These are phyloP conservation scores for Pollenia angustigena DNA, from an alignment of 2,888 invertebrate species.

Conservation along the genomic window DNA sequence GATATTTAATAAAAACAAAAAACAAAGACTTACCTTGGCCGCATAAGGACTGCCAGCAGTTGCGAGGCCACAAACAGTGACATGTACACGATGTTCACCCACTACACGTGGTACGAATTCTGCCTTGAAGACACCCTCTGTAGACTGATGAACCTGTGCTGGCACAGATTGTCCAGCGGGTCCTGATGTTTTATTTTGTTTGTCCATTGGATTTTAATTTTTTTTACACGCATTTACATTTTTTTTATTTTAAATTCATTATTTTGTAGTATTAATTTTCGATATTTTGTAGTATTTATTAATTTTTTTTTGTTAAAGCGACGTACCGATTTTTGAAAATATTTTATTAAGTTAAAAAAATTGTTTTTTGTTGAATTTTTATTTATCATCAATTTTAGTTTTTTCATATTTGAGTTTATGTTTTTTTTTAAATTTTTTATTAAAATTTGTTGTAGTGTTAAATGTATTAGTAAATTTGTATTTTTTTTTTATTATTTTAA, in stretches of 20 bases:
- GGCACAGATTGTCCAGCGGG: slow-evolving; percentile 96
- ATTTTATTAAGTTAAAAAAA: slow-evolving; percentile 51
- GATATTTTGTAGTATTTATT: slow-evolving; percentile 50
- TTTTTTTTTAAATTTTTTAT: slow-evolving; percentile 40
- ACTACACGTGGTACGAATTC: slow-evolving; percentile 96
- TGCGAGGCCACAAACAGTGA: slow-evolving; percentile 91
- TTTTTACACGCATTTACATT: slow-evolving; percentile 45
- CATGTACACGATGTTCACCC: slow-evolving; percentile 95
- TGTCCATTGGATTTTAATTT: slow-evolving; percentile 63
- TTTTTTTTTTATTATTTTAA: slow-evolving; percentile 43
- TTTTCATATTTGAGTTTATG: slow-evolving; percentile 11
- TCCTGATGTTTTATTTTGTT: slow-evolving; percentile 85
- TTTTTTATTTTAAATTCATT: slow-evolving; percentile 39
- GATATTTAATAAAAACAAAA: neutral
- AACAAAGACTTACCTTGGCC: slow-evolving; percentile 89
- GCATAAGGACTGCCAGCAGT: slow-evolving; percentile 97
- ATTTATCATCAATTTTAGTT: slow-evolving; percentile 60
- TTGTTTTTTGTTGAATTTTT: slow-evolving; percentile 66
- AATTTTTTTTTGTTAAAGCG: slow-evolving; percentile 47
- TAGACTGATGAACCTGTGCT: slow-evolving; percentile 93
- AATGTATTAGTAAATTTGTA: slow-evolving; percentile 68
- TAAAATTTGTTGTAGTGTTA: slow-evolving; percentile 65
- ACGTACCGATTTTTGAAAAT: slow-evolving; percentile 33
- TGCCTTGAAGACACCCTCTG: slow-evolving; percentile 92
- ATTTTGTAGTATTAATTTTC: neutral